Conservation (phyloP, 2,888 invertebrate species). For the Papilio protenor region DNA sequence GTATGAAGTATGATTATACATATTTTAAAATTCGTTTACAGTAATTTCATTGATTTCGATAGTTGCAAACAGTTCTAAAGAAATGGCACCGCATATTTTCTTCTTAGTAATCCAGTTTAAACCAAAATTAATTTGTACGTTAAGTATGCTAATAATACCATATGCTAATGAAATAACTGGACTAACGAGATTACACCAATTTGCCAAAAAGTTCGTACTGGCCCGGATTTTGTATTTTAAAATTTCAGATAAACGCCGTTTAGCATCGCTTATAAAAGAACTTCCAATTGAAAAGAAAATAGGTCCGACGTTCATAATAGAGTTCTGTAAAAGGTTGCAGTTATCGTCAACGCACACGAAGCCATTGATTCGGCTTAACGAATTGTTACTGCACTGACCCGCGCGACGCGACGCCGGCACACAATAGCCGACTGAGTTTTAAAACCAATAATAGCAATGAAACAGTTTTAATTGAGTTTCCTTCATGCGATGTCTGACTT, state of each 20-base stretch:
- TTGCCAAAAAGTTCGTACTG: not conserved
- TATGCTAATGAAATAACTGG: slow-evolving; percentile 8
- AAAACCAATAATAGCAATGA: slow-evolving; percentile 21
- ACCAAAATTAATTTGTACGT: not conserved
- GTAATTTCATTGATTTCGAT: not conserved
- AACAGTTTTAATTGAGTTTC: slow-evolving; percentile 28
- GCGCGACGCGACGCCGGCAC: slow-evolving; percentile 17
- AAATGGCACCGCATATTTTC: not conserved
- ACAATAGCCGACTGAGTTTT: slow-evolving; percentile 21
- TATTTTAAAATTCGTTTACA: not conserved
- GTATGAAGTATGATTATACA: not conserved
- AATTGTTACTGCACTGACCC: slow-evolving; percentile 28
- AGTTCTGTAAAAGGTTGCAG: slow-evolving; percentile 1
- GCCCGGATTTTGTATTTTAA: not conserved
- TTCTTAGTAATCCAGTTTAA: not conserved
- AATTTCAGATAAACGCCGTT: not conserved
- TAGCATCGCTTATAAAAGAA: not conserved
- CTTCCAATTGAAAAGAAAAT: not conserved
- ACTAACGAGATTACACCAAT: not conserved
- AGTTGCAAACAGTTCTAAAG: not conserved
- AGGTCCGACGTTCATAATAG: slow-evolving; percentile 19
- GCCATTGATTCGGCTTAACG: slow-evolving; percentile 32
- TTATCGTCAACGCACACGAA: slow-evolving; percentile 27
- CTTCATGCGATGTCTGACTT: slow-evolving; percentile 8
- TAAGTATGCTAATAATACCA: slow-evolving; percentile 4